Conservation (phyloP, 1,140 invertebrate genomes). For the Lithobius niger region DNA sequence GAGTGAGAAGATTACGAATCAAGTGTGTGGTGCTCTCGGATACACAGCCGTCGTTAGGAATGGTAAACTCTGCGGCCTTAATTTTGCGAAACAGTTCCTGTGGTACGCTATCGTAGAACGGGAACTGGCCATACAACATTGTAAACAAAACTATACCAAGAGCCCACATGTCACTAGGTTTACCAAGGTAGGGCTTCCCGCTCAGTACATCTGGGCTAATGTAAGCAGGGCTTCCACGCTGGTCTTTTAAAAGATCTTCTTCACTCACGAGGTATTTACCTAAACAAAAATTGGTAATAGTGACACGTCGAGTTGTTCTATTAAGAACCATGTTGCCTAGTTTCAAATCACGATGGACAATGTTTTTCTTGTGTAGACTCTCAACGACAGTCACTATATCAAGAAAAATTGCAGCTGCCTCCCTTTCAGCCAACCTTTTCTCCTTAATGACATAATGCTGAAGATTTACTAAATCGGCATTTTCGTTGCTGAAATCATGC, state of each 20-base stretch:
- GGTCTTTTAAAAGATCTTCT: slow-evolving; percentile 58
- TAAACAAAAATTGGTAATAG: slow-evolving; percentile 67
- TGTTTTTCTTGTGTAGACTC: slow-evolving; percentile 62
- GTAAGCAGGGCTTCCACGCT: slow-evolving; percentile 68
- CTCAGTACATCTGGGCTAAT: slow-evolving; percentile 69
- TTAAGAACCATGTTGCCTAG: slow-evolving; percentile 66
- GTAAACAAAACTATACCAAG: slow-evolving; percentile 67
- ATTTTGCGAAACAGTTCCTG: slow-evolving; percentile 68
- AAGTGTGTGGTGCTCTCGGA: slow-evolving; percentile 40
- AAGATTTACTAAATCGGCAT: slow-evolving; percentile 53
- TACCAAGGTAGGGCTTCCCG: slow-evolving; percentile 43
- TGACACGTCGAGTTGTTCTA: slow-evolving; percentile 50
- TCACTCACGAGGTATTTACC: slow-evolving; percentile 63
- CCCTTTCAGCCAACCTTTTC: slow-evolving; percentile 59
- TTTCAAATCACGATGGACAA: slow-evolving; percentile 69
- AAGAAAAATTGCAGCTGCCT: slow-evolving; percentile 60
- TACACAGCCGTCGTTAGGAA: slow-evolving; percentile 47
- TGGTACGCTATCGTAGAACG: slow-evolving; percentile 64
- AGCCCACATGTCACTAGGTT: slow-evolving; percentile 78
- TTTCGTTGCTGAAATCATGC: slow-evolving; percentile 56
- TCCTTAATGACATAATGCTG: slow-evolving; percentile 71
- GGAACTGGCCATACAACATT: slow-evolving; percentile 76
- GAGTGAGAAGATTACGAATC: slow-evolving; percentile 41
- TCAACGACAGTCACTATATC: slow-evolving; percentile 60
- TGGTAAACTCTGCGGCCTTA: slow-evolving; percentile 47